These are phyloP conservation scores for Craseonycteris thonglongyai DNA, from an alignment of 2,113 vertebrate species.

Conservation along the genomic window DNA sequence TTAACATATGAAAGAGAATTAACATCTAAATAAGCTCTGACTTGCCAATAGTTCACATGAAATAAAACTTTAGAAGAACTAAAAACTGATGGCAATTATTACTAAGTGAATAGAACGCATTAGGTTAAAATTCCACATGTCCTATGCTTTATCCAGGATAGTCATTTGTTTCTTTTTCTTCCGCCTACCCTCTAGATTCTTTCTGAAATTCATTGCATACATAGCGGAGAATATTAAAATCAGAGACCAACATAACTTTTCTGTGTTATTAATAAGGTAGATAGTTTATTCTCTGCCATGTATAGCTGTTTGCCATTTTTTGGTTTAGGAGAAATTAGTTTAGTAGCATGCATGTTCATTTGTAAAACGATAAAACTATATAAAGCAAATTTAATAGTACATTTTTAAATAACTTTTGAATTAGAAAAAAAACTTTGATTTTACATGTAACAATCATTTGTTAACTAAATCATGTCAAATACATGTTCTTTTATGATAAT, in stretches of 20 bases:
- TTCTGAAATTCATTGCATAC: background rate
- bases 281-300: background rate
- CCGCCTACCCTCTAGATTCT: background rate
- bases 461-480: background rate
- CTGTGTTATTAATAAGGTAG: conserved; percentile 19
- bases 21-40: background rate
- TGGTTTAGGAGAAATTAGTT: conserved; percentile 20
- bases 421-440: background rate
- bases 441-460: background rate
- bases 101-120: background rate
- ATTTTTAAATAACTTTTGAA: conserved; percentile 28
- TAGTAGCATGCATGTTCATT: background rate
- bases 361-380: conserved; percentile 39
- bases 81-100: background rate
- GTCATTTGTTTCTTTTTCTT: background rate
- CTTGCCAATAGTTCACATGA: background rate
- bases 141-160: background rate
- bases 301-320: conserved; percentile 35
- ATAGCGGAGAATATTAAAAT: background rate
- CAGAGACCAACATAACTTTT: conserved; percentile 26
- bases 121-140: background rate
- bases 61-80: background rate
- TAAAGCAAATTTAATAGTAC: conserved; percentile 16
- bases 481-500: background rate
- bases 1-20: background rate